Evolutionary conservation across 2,113 vertebrate genomes (phyloP).

Genomic region (Microtus ochrogaster): DNA sequence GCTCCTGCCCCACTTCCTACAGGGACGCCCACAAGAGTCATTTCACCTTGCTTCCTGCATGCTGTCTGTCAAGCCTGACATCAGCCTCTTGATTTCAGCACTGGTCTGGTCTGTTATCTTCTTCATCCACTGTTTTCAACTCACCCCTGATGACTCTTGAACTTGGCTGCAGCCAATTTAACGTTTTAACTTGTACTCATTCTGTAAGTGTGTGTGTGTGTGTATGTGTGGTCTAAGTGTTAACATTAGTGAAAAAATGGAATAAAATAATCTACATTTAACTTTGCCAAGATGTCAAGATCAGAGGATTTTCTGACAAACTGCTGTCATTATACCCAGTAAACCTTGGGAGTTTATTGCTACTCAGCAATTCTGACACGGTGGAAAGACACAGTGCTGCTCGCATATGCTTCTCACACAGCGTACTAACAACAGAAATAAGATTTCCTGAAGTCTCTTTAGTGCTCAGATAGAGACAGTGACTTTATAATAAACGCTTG

Average conservation of each 20-base stretch:
- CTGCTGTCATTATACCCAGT: not conserved
- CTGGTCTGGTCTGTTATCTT: not conserved
- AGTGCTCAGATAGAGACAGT: not conserved
- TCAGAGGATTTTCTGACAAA: not conserved
- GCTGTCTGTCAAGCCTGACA: too few relatives aligned
- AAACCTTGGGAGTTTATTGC: not conserved
- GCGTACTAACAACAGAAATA: not conserved
- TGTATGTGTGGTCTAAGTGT: not conserved
- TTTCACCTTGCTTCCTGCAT: not conserved
- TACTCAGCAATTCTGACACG: not conserved
- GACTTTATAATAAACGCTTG: not conserved
- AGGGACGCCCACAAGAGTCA: not conserved
- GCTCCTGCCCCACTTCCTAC: not conserved
- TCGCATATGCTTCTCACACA: not conserved
- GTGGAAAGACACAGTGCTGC: not conserved
- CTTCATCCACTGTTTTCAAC: not conserved
- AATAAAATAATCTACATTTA: not conserved
- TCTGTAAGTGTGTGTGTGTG: not conserved
- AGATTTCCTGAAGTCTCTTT: not conserved
- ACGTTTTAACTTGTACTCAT: not conserved
- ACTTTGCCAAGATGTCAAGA: not conserved
- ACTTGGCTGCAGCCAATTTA: not conserved
- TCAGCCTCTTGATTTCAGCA: too few relatives aligned
- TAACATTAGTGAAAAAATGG: not conserved
- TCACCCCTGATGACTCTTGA: not conserved